Evolutionary conservation across 2,888 invertebrate genomes (phyloP).

Genomic region (Brenthis hecate): DNA sequence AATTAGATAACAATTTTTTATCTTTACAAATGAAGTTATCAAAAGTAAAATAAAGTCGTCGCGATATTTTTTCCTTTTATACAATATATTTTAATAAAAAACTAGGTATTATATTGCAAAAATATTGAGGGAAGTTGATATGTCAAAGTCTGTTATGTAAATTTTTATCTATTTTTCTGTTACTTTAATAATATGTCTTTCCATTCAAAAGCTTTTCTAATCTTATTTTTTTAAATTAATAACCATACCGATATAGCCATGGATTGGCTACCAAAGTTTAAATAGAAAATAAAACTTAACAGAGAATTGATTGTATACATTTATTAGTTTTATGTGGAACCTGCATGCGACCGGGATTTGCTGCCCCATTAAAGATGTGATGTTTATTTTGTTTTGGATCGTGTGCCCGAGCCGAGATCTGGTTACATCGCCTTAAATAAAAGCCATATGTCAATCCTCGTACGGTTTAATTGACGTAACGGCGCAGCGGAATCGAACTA

Average conservation of each 20-base stretch:
- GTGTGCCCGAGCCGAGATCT: slow-evolving; percentile 38
- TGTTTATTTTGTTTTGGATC: slow-evolving; percentile 59
- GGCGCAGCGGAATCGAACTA: slow-evolving; percentile 38
- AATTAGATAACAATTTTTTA: neutral
- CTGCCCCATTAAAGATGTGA: slow-evolving; percentile 61
- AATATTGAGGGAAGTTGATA: no score
- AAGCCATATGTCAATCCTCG: slow-evolving; percentile 68
- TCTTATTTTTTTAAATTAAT: no score
- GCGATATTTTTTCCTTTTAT: no score
- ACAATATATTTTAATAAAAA: no score
- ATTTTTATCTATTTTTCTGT: no score
- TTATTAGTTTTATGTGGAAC: slow-evolving; percentile 74
- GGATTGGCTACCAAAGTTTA: neutral
- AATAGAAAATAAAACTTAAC: neutral
- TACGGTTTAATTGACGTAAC: slow-evolving; percentile 56
- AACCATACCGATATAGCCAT: no score
- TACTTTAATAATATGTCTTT: no score
- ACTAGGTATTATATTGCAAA: no score
- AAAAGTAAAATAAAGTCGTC: no score
- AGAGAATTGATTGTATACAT: slow-evolving; percentile 73
- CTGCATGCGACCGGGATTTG: slow-evolving; percentile 65
- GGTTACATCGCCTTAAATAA: slow-evolving; percentile 51
- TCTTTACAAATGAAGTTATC: neutral
- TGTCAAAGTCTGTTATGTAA: no score
- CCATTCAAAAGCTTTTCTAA: no score